Base-by-base conservation (phyloP, 2,797 vertebrate genomes). In the Tachyglossus aculeatus region DNA sequence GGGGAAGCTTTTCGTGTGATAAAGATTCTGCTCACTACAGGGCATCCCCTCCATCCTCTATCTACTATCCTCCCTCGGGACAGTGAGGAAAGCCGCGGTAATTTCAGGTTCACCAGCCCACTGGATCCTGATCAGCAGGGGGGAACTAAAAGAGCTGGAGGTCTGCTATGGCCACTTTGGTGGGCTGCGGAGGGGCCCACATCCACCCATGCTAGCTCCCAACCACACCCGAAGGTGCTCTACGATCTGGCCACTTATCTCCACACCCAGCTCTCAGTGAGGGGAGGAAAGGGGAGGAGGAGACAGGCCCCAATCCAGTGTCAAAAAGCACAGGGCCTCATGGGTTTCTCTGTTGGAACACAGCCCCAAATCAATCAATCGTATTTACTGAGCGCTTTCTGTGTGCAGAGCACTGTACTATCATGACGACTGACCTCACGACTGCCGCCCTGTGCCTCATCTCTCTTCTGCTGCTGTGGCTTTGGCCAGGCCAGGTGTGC, bases 261-360 rank as follows among this genome's bases (percentile, higher is more conserved):
- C 3, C 1, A 5, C 40, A 43, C 37, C 0, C 0, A 14, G 55
- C 32, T 45, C 62, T 41, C 0, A 0, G 37, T 69, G 54, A 2
- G 22, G 22, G 11, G 16, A 19, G 40, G 4, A 19, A 16, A 7
- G 2, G 27, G 7, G 10, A 0, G 24, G 40, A 54, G 61, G 60
- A 34, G 48, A 44, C 12, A 44, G 14, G 8, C 4, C 54, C 2
- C n/a, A n/a, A n/a, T n/a, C n/a, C n/a, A n/a, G n/a, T n/a, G n/a
- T n/a, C n/a, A n/a, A n/a, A n/a, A n/a, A n/a, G n/a, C n/a, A n/a
- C n/a, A n/a, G n/a, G n/a, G n/a, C n/a, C n/a, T n/a, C n/a, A n/a
- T n/a, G n/a, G n/a, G n/a, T n/a, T n/a, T n/a, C n/a, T n/a, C n/a
- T n/a, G n/a, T n/a, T n/a, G n/a, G n/a, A n/a, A n/a, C n/a, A n/a